These are phyloP conservation scores for Phasianus colchicus DNA, from an alignment of 2,113 vertebrate genomes.

Conservation along the genomic window DNA sequence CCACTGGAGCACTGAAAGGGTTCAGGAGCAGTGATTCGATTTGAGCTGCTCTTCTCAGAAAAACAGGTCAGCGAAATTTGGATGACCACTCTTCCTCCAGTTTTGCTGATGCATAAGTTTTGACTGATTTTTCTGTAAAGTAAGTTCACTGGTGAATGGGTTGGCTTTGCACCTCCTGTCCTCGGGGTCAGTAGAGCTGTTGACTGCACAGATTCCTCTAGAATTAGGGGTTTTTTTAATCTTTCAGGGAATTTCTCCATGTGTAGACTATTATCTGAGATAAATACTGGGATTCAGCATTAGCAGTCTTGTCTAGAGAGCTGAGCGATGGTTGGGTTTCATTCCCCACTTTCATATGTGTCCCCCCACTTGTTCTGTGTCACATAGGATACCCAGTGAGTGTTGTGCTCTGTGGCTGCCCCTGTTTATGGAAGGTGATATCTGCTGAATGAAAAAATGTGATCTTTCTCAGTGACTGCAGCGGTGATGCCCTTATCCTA, in stretches of 20 bases:
- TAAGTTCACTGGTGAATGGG: neutral
- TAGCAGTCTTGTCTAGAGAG: neutral
- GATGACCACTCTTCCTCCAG: neutral
- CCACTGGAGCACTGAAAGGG: neutral
- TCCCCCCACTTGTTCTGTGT: neutral
- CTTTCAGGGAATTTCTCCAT: neutral
- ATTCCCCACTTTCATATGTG: neutral
- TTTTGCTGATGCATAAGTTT: neutral
- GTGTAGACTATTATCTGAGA: neutral
- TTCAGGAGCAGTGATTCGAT: neutral
- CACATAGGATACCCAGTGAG: fast-evolving
- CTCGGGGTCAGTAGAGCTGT: neutral
- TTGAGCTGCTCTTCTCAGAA: neutral
- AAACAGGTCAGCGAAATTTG: neutral
- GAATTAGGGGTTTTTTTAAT: neutral
- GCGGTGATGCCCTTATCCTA: neutral
- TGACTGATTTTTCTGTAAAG: neutral
- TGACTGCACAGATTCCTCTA: neutral
- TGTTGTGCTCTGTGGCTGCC: too few species aligned
- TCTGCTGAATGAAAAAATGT: neutral
- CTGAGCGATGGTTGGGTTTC: neutral
- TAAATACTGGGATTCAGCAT: neutral
- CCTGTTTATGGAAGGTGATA: neutral
- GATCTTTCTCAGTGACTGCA: neutral
- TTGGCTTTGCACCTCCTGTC: neutral